Conservation (phyloP, 2,888 invertebrate genomes). For the Osedax frankpressi region DNA sequence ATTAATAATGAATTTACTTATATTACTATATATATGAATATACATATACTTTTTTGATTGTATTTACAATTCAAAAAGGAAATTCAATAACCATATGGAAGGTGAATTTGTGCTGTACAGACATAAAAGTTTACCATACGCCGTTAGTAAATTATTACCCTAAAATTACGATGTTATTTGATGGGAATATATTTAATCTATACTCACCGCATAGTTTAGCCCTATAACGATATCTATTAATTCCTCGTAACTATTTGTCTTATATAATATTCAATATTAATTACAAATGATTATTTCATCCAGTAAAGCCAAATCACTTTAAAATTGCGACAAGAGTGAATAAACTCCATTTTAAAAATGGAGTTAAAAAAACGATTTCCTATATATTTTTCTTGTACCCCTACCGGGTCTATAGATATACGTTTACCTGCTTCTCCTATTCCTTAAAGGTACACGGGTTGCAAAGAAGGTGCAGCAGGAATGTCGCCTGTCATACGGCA, state of each 20-base stretch:
- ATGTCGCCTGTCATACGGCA: neutral
- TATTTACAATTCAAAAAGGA: neutral
- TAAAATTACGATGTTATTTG: neutral
- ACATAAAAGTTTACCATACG: neutral
- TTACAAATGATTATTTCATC: no score
- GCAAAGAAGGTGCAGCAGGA: neutral
- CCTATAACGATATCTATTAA: no score
- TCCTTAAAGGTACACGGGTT: neutral
- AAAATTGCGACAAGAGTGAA: no score
- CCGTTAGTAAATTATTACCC: neutral
- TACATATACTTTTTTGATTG: neutral
- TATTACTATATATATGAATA: neutral
- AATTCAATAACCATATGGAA: neutral
- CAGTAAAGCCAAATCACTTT: no score
- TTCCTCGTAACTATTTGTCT: no score
- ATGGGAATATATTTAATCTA: neutral
- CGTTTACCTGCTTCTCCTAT: neutral
- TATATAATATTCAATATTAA: no score
- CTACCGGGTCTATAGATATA: neutral
- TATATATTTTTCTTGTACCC: no score
- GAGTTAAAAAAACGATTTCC: no score
- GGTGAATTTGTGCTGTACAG: neutral
- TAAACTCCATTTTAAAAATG: no score
- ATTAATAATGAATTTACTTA: neutral
- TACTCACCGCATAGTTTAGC: no score